Conservation (phyloP, 2,888 invertebrate species). For the Meiosimyza decipiens region DNA sequence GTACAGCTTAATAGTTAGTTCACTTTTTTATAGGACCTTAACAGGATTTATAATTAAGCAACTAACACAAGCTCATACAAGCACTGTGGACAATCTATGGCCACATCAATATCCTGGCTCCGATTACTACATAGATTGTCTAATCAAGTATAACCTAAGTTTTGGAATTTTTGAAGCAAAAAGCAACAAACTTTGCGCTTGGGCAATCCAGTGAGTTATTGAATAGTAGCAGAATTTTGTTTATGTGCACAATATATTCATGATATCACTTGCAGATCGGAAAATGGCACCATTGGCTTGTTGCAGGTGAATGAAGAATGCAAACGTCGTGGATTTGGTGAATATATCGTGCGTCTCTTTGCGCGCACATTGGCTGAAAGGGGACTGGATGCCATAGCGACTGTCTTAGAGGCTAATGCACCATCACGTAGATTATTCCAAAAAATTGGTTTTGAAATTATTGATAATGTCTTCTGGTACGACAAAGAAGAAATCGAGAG, state of each 20-base stretch:
- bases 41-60: constrained; percentile 26
- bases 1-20: neutral
- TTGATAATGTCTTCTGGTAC: constrained; percentile 41
- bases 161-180: constrained; percentile 43
- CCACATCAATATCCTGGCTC: constrained; percentile 42
- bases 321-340: constrained; percentile 43
- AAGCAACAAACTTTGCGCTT: constrained; percentile 44
- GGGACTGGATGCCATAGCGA: constrained; percentile 40
- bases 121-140: constrained; percentile 38
- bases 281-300: constrained; percentile 41
- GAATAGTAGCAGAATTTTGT: too few relatives aligned
- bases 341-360: constrained; percentile 39
- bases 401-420: constrained; percentile 42
- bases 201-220: constrained; percentile 44
- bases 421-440: constrained; percentile 43
- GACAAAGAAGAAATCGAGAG: constrained; percentile 5
- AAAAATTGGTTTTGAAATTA: constrained; percentile 44
- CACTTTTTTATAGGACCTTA: neutral
- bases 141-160: constrained; percentile 43
- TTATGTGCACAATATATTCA: too few relatives aligned
- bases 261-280: constrained; percentile 26
- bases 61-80: neutral
- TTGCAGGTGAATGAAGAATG: constrained; percentile 43
- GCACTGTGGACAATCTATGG: constrained; percentile 29
- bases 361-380: constrained; percentile 38